phyloP scores from a whole-genome alignment of 2,888 invertebrate species.

The Eupsilia transversa region DNA sequence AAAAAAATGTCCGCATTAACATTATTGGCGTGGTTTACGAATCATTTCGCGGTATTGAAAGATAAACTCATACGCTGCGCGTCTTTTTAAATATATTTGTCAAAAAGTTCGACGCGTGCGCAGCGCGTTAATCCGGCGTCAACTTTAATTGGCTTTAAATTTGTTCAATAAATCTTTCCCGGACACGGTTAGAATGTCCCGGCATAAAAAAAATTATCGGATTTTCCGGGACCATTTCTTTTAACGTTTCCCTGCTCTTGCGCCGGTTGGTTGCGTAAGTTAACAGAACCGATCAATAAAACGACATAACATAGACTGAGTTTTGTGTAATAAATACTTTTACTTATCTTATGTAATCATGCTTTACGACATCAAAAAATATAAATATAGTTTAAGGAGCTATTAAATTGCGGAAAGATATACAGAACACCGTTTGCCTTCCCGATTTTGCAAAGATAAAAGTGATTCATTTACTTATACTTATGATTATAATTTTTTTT shows the following conservation, averaged over 20 bases:
- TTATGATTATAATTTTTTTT: background rate
- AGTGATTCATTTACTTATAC: background rate
- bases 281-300: constrained; percentile 42
- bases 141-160: constrained; percentile 79
- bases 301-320: constrained; percentile 39
- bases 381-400: background rate
- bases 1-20: constrained; percentile 20
- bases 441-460: background rate
- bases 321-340: constrained; percentile 39
- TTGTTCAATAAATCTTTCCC: constrained; percentile 75
- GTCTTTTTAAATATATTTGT: constrained; percentile 73
- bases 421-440: constrained; percentile 16
- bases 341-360: constrained; percentile 45
- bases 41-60: constrained; percentile 68
- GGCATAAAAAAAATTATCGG: constrained; percentile 44
- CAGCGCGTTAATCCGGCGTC: constrained; percentile 70
- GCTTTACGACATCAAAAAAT: constrained; percentile 15
- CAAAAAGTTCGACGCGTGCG: constrained; percentile 70
- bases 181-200: constrained; percentile 64
- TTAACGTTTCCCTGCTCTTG: constrained; percentile 39
- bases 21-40: constrained; percentile 37
- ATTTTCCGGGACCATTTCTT: constrained; percentile 62
- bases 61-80: constrained; percentile 68
- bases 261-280: constrained; percentile 42
- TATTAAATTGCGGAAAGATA: background rate